phyloP scores from a whole-genome alignment of 2,113 vertebrate genomes.

The Naja naja region DNA sequence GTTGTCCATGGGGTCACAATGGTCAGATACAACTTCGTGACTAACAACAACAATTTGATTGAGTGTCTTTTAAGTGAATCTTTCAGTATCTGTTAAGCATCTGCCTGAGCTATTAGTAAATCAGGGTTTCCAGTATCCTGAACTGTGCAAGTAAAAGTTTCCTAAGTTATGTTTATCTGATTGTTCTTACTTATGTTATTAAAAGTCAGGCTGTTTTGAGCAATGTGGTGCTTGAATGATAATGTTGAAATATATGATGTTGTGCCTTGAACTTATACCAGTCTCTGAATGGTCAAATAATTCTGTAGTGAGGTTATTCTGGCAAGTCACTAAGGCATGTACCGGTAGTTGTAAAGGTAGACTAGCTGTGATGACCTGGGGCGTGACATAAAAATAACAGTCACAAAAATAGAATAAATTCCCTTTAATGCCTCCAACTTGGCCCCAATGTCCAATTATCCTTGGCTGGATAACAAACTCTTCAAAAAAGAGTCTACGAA shows the following conservation, averaged over 20 bases:
- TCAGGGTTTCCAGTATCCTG: neutral
- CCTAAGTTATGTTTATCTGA: neutral
- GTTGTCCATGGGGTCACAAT: too few species aligned
- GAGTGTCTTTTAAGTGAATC: neutral
- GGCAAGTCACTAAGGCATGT: neutral
- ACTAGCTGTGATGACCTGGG: neutral
- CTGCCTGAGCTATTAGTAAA: neutral
- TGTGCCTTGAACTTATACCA: neutral
- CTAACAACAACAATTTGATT: neutral
- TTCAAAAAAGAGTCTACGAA: too few species aligned
- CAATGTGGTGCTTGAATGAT: neutral
- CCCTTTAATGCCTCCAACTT: too few species aligned
- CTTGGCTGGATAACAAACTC: too few species aligned
- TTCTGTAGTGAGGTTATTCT: neutral
- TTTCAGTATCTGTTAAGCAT: neutral
- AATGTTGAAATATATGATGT: neutral
- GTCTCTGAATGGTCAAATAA: neutral
- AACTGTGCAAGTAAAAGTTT: neutral
- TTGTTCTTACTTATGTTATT: neutral
- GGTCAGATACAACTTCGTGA: too few species aligned
- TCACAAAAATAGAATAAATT: too few species aligned
- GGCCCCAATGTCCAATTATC: too few species aligned
- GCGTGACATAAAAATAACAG: too few species aligned
- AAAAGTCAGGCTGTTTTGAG: neutral
- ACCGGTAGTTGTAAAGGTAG: neutral